These are phyloP conservation scores for Cynopterus brachyotis DNA, from an alignment of 2,113 vertebrate genomes.

Conservation along the genomic window DNA sequence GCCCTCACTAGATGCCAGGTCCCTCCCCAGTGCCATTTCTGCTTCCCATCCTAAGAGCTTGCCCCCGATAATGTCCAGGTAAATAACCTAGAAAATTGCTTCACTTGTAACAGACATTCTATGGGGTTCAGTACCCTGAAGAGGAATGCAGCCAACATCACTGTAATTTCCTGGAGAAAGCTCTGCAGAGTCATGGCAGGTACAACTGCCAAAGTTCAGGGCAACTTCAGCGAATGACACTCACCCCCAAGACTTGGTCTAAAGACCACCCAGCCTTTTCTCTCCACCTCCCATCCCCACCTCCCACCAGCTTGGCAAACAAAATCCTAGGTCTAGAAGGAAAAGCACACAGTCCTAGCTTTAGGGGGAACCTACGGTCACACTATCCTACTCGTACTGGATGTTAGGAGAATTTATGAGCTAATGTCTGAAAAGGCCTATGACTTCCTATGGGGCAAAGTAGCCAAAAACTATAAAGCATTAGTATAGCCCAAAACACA, in stretches of 20 bases:
- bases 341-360: not conserved
- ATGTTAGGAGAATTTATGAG: constrained; percentile 55
- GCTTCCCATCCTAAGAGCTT: not conserved
- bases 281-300: too few relatives aligned
- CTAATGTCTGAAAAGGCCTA: constrained; percentile 67
- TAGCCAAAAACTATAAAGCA: constrained; percentile 60
- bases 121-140: not conserved
- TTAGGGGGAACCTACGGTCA: not conserved
- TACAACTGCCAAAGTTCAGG: not conserved
- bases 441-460: not conserved
- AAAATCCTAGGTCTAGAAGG: not conserved
- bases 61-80: not conserved
- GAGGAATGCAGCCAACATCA: not conserved
- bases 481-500: constrained; percentile 47
- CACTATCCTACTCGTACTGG: not conserved
- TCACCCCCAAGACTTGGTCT: not conserved
- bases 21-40: not conserved
- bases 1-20: accelerated
- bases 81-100: not conserved
- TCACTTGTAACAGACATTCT: not conserved
- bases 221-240: not conserved
- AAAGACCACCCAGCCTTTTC: not conserved
- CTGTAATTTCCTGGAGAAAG: not conserved
- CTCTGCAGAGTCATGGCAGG: not conserved
- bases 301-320: not conserved